Evolutionary conservation across 2,888 invertebrate species (phyloP), one percentile per base, ranked within the genome.

Genomic region (Drosophila picticornis): DNA sequence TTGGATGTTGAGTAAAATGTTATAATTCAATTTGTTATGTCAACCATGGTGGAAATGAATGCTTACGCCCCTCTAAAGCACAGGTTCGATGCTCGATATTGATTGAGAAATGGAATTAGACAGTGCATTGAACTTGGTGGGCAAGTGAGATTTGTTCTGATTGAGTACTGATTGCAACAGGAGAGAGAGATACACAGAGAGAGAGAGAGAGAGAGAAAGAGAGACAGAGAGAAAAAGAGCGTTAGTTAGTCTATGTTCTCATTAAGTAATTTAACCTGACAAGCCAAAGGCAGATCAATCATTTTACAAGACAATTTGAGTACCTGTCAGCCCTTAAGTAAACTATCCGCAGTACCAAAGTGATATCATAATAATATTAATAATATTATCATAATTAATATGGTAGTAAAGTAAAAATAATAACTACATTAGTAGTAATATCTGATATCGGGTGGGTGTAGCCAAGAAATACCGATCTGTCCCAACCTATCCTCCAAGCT

Each of bases 21-120:
- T 85, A 83, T 73, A 83, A 88, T 81, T 90, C 78, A 88, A 90
- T 88, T 85, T 81, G 67, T 66, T 59, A 52, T 66, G 83, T 79
- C 75, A 72, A 67, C 75, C 43, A 50, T 68, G 31, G 57, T 34
- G n/a, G 25, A 57, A 58, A 52, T 31, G 25, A n/a, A 29, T 51
- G 63, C 22, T 57, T 40, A 38, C 55, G 25, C 36, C 27, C 25
- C 55, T 34, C 25, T 19, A 22, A 40, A 52, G 4, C 38, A 51
- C 9, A 25, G 25, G 36, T 64, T 63, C 62, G 46, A 63, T 34
- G 27, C 5, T 36, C 29, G 25, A 59, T 60, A 61, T 66, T 73
- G 69, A 72, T 77, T 61, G 36, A 72, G 73, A 62, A 66, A 79
- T 74, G 51, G 63, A 80, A 63, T 76, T 71, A 61, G 66, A 67